A percentile compares a stretch with the other conserved stretches of the same genome.
phyloP scores from a whole-genome alignment of 2,113 vertebrate species.

The Myrmecophaga tridactyla region DNA sequence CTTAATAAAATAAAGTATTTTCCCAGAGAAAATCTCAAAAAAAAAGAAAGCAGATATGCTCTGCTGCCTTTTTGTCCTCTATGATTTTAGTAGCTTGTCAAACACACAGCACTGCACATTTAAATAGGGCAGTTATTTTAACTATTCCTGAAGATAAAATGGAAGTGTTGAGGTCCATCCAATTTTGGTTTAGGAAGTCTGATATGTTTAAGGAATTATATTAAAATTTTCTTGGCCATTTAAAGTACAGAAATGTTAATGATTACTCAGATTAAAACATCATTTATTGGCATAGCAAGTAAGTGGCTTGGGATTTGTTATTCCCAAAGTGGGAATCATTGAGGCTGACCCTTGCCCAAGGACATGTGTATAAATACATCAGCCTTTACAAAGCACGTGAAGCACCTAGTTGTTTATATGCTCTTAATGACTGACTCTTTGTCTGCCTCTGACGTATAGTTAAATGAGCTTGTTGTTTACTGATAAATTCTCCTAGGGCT shows the following conservation, averaged over 20 bases:
- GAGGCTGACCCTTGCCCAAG: slow-evolving; percentile 55
- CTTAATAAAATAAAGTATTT: slow-evolving; percentile 45
- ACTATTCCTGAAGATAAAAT: slow-evolving; percentile 41
- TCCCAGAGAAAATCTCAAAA: slow-evolving; percentile 22
- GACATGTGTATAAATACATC: slow-evolving; percentile 68
- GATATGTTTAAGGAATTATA: background rate
- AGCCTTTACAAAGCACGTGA: slow-evolving; percentile 46
- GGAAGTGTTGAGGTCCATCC: slow-evolving; percentile 4
- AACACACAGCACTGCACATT: background rate
- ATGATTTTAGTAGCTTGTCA: slow-evolving; percentile 45
- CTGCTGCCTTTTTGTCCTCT: slow-evolving; percentile 3
- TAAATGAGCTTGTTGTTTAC: slow-evolving; percentile 64
- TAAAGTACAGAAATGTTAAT: slow-evolving; percentile 48
- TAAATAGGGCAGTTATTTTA: slow-evolving; percentile 14
- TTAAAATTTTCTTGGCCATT: slow-evolving; percentile 47
- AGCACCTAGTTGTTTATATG: slow-evolving; percentile 65
- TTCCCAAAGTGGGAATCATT: slow-evolving; percentile 35
- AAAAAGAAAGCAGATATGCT: slow-evolving; percentile 14
- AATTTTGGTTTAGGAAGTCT: slow-evolving; percentile 30
- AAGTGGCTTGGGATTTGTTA: slow-evolving; percentile 28
- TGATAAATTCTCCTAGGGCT: slow-evolving; percentile 52
- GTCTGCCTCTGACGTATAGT: slow-evolving; percentile 50
- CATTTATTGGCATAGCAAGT: slow-evolving; percentile 56
- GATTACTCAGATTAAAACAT: slow-evolving; percentile 47
- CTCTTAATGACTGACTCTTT: slow-evolving; percentile 65